Percentiles rank a stretch among this genome's conserved stretches.
Conservation (phyloP, 2,888 invertebrate genomes). For the Hemaris fuciformis region DNA sequence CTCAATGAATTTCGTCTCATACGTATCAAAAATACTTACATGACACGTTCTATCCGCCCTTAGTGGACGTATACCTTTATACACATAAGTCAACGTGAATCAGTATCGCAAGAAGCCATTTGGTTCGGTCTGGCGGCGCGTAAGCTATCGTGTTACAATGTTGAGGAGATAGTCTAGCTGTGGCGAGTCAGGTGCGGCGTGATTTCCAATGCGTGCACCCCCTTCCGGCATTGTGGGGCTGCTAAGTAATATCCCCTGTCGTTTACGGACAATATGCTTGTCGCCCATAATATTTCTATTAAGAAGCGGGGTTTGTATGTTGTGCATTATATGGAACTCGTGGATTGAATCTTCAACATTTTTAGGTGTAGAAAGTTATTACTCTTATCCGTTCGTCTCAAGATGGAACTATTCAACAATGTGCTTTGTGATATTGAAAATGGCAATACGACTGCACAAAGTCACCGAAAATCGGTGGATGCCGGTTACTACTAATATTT, state of each 20-base stretch:
- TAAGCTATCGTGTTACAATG: neutral
- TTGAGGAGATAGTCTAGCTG: neutral
- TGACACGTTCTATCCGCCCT: neutral
- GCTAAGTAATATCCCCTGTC: neutral
- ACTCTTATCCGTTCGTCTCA: too few relatives aligned
- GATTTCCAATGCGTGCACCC: conserved; percentile 26
- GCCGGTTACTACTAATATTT: too few relatives aligned
- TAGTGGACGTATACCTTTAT: neutral
- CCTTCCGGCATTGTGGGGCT: conserved; percentile 40
- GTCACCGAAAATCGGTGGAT: too few relatives aligned
- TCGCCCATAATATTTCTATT: neutral
- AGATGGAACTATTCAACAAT: too few relatives aligned
- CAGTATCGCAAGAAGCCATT: neutral
- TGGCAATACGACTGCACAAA: too few relatives aligned
- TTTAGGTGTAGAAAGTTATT: neutral
- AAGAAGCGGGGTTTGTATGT: neutral
- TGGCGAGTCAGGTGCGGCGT: conserved; percentile 20
- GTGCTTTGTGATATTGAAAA: too few relatives aligned
- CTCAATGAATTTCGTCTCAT: too few relatives aligned
- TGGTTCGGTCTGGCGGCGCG: neutral
- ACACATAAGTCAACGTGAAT: neutral
- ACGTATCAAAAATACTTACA: neutral
- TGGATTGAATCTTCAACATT: neutral
- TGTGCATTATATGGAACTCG: neutral
- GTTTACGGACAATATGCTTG: neutral